A percentile compares a stretch with the other conserved stretches of the same genome.
These are phyloP conservation scores for Bostrychus sinensis DNA, from an alignment of 2,113 vertebrate genomes.

Conservation along the genomic window DNA sequence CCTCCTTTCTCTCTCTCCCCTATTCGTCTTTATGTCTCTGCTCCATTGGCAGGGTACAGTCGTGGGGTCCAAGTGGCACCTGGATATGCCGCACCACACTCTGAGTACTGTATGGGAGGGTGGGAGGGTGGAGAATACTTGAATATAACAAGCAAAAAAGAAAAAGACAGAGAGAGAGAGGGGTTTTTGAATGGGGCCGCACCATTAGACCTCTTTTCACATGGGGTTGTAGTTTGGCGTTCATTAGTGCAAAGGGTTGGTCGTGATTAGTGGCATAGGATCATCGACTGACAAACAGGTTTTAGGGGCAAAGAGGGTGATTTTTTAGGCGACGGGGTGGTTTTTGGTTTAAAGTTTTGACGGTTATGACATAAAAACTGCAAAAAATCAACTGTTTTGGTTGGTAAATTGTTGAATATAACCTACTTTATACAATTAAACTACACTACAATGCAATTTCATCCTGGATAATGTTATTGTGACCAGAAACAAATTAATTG, in stretches of 20 bases:
- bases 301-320: constrained; percentile 7
- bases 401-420: neutral
- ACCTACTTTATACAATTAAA: too few species aligned
- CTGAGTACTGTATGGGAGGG: constrained; percentile 57
- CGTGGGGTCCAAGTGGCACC: constrained; percentile 63
- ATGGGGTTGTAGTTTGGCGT: constrained; percentile 19
- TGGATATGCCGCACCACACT: constrained; percentile 60
- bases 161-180: constrained; percentile 6
- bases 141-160: constrained; percentile 44
- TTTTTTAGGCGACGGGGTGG: neutral
- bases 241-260: constrained; percentile 38
- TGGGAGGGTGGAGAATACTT: constrained; percentile 55
- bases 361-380: neutral
- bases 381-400: neutral
- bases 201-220: constrained; percentile 48
- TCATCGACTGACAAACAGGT: constrained; percentile 15
- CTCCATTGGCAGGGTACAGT: constrained; percentile 42
- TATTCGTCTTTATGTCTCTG: constrained; percentile 26
- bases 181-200: constrained; percentile 43
- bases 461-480: too few species aligned
- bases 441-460: too few species aligned
- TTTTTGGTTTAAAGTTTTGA: neutral
- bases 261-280: constrained; percentile 16
- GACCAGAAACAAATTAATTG: too few species aligned
- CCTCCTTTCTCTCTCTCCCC: constrained; percentile 38